These are phyloP conservation scores for Luehdorfia chinensis DNA, from an alignment of 1,140 invertebrate genomes.

Conservation along the genomic window DNA sequence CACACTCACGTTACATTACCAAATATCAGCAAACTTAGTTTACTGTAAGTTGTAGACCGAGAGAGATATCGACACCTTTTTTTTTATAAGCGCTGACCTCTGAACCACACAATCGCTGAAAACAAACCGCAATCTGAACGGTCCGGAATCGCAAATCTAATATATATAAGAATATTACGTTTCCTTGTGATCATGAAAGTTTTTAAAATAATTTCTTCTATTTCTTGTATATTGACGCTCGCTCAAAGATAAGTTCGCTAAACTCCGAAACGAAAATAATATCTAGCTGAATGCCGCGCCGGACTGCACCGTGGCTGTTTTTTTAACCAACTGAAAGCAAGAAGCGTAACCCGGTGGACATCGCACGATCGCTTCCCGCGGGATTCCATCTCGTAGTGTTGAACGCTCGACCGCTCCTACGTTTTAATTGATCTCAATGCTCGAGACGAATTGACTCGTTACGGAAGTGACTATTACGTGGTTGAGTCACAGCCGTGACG, in stretches of 20 bases:
- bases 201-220: too few species aligned
- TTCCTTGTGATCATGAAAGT: too few species aligned
- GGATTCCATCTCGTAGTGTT: conserved; percentile 60
- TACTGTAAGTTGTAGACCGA: too few species aligned
- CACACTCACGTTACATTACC: too few species aligned
- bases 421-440: conserved; percentile 71
- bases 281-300: conserved; percentile 1
- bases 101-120: too few species aligned
- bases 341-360: conserved; percentile 37
- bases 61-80: too few species aligned
- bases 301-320: conserved; percentile 8
- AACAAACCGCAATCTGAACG: too few species aligned
- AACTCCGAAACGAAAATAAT: conserved; percentile 6
- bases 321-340: conserved; percentile 22
- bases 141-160: too few species aligned
- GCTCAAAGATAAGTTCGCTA: background rate
- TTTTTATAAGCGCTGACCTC: too few species aligned
- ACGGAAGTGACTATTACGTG: conserved; percentile 51
- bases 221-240: too few species aligned
- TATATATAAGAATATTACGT: too few species aligned
- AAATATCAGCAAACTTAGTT: too few species aligned
- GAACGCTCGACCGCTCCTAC: conserved; percentile 41
- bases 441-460: conserved; percentile 63
- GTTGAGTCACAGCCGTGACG: conserved; percentile 45
- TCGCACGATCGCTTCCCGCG: conserved; percentile 48